Evolutionary conservation across 2,888 invertebrate genomes (phyloP).

Genomic region (Eupithecia abbreviata): DNA sequence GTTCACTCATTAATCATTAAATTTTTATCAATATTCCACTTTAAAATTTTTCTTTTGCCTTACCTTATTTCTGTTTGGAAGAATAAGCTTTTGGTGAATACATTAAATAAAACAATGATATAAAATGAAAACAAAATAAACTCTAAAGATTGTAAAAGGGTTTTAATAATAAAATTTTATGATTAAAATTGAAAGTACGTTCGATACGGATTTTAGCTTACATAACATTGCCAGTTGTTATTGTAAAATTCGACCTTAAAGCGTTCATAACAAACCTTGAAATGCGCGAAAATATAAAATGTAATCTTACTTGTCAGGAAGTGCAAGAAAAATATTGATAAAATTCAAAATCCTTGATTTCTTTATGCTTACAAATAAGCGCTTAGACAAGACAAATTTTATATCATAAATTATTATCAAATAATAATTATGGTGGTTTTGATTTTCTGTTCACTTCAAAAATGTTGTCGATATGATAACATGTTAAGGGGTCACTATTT

Average conservation of each 20-base stretch:
- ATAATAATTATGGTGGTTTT: no score
- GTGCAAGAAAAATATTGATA: neutral
- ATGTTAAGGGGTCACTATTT: neutral
- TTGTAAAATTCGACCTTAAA: slow-evolving; percentile 2
- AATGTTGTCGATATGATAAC: no score
- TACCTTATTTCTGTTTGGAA: neutral
- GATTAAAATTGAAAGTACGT: neutral
- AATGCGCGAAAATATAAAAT: neutral
- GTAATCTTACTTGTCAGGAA: slow-evolving; percentile 9
- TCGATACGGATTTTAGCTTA: neutral
- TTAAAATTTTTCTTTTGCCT: no score
- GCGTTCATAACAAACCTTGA: neutral
- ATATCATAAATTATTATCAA: neutral
- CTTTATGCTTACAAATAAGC: neutral
- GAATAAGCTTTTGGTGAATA: neutral
- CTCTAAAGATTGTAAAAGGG: no score
- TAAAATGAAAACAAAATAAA: no score
- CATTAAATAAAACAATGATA: no score
- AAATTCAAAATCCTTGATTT: neutral
- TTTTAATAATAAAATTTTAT: neutral
- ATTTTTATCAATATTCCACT: no score
- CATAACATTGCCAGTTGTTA: slow-evolving; percentile 2
- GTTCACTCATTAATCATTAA: no score
- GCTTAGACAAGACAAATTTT: neutral
- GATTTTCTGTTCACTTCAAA: no score